Conservation (phyloP, 2,113 vertebrate genomes). For the Lophura nycthemera region DNA sequence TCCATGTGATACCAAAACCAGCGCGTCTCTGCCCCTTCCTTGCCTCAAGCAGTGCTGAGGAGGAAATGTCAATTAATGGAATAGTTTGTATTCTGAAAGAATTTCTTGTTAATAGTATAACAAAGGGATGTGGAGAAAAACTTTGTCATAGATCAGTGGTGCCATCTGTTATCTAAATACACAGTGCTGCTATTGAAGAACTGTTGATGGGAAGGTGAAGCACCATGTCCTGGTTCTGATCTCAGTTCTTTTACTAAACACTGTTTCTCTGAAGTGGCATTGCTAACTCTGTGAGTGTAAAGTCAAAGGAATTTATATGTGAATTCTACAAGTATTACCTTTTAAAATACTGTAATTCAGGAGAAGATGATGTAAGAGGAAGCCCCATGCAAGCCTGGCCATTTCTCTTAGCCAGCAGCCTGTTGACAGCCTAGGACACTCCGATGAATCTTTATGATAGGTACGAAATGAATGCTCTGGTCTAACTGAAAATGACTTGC, state of each 20-base stretch:
- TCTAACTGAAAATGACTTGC: background rate
- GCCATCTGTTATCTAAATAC: background rate
- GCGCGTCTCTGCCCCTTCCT: background rate
- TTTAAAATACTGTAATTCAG: background rate
- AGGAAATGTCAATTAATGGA: background rate
- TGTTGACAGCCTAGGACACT: background rate
- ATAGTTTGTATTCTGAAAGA: background rate
- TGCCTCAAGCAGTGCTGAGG: background rate
- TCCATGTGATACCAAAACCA: conserved; percentile 4
- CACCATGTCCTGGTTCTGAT: background rate
- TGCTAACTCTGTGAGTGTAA: background rate
- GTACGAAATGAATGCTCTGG: background rate
- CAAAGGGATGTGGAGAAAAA: background rate
- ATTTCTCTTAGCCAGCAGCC: background rate
- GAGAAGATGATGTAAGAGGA: background rate
- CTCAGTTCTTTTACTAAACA: background rate
- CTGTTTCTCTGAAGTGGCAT: background rate
- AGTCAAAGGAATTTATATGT: background rate
- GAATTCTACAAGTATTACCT: background rate
- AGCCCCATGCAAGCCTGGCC: background rate
- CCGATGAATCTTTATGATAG: background rate
- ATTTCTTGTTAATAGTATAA: background rate
- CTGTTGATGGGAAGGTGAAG: background rate
- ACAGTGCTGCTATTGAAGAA: background rate
- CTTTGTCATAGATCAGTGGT: background rate